A percentile compares a stretch with the other conserved stretches of the same genome.
Evolutionary conservation across 92 coral and sea anemone species (phyloP).

Genomic region (Metridium senile): DNA sequence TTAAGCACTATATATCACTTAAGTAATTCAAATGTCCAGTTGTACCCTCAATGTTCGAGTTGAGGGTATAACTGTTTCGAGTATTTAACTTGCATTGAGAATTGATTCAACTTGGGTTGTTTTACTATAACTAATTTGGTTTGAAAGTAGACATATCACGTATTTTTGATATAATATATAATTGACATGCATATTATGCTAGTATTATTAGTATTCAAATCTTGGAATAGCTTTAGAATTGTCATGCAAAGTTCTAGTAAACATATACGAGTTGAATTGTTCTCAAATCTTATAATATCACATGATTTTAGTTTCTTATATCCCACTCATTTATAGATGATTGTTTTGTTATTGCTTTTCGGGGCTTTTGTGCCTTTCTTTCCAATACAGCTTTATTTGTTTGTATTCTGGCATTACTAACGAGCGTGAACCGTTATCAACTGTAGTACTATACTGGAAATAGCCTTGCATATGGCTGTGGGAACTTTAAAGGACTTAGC

Average conservation of each 20-base stretch:
- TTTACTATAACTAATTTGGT: background rate
- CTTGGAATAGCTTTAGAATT: background rate
- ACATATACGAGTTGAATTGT: constrained; percentile 3
- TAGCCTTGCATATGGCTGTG: constrained; percentile 23
- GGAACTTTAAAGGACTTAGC: constrained; percentile 2
- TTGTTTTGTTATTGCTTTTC: constrained; percentile 29
- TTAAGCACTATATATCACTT: constrained; percentile 13
- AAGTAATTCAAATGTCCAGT: constrained; percentile 3
- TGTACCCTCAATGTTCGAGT: constrained; percentile 10
- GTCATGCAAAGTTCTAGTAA: constrained; percentile 5
- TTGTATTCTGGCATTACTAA: constrained; percentile 26
- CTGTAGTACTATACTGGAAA: constrained; percentile 23
- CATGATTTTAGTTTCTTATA: constrained; percentile 30
- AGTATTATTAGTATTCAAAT: background rate
- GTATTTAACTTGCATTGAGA: constrained; percentile 19
- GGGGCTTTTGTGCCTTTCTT: constrained; percentile 27
- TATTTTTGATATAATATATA: background rate
- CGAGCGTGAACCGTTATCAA: constrained; percentile 19
- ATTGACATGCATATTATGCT: background rate
- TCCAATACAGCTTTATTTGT: constrained; percentile 13
- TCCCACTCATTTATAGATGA: constrained; percentile 25
- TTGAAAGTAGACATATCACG: background rate
- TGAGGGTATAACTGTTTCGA: constrained; percentile 4
- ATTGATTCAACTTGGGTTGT: background rate
- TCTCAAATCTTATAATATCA: constrained; percentile 17